Conservation (phyloP, 2,797 vertebrate species). For the Peromyscus aztecus region DNA sequence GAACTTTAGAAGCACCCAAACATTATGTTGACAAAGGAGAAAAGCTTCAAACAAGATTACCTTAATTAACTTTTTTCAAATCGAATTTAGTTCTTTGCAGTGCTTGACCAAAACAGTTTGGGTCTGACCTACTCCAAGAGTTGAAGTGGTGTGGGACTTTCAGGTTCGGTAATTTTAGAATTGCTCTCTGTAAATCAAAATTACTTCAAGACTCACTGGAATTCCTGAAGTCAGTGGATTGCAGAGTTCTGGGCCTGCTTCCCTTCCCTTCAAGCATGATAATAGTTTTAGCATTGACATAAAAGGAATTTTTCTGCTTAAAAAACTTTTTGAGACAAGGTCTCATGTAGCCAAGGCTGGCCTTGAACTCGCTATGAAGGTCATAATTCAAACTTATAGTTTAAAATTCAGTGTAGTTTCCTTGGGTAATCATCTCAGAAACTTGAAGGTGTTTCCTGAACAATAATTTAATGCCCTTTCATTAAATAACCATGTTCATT, state of each 20-base stretch:
- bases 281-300: not conserved
- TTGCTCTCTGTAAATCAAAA: not conserved
- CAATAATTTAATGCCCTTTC: conserved; percentile 50
- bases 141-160: conserved; percentile 9
- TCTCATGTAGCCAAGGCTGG: not conserved
- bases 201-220: conserved; percentile 6
- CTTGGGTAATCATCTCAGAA: not conserved
- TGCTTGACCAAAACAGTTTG: conserved; percentile 29
- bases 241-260: not conserved
- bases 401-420: not conserved
- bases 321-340: not conserved
- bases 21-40: conserved; percentile 49
- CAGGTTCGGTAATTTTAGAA: conserved; percentile 36
- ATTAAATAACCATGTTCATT: conserved; percentile 54
- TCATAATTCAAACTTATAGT: not conserved
- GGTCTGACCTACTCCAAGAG: conserved; percentile 18
- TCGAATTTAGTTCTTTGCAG: not conserved
- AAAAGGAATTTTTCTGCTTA: not conserved
- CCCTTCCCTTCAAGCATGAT: not conserved
- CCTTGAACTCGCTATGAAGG: not conserved
- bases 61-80: conserved; percentile 26
- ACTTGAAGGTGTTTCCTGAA: conserved; percentile 31
- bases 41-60: not conserved
- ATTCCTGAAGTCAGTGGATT: not conserved
- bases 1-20: conserved; percentile 44